phyloP scores from a whole-genome alignment of 2,113 vertebrate genomes.

The Xenopus borealis region DNA sequence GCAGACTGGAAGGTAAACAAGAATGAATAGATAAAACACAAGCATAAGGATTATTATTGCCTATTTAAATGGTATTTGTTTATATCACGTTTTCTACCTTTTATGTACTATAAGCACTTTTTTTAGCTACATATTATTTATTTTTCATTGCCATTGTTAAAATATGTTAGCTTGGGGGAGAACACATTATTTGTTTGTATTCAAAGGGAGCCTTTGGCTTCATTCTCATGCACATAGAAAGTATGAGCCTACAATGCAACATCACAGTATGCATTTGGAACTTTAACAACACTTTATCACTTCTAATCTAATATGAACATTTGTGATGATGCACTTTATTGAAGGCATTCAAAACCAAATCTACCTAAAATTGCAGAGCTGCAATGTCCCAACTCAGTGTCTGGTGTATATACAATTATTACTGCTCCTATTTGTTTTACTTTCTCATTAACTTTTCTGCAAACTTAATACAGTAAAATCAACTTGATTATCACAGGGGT shows the following conservation, averaged over 20 bases:
- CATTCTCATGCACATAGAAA: not conserved
- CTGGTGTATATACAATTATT: not conserved
- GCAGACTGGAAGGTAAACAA: too few species aligned
- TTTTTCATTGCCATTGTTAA: too few species aligned
- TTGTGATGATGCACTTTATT: not conserved
- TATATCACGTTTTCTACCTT: too few species aligned
- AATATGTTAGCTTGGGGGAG: too few species aligned
- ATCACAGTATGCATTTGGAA: not conserved
- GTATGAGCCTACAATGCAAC: not conserved
- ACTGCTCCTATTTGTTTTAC: not conserved
- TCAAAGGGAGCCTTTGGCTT: slow-evolving; percentile 3
- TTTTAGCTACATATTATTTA: too few species aligned
- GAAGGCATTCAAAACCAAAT: not conserved
- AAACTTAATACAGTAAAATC: not conserved
- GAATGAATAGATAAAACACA: too few species aligned
- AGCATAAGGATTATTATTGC: too few species aligned
- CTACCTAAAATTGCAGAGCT: slow-evolving; percentile 1
- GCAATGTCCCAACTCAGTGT: slow-evolving; percentile 1
- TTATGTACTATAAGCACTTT: too few species aligned
- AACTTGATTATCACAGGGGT: not conserved
- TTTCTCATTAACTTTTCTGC: not conserved
- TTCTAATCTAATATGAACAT: slow-evolving; percentile 16
- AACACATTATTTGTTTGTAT: too few species aligned
- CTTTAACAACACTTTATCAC: slow-evolving; percentile 16
- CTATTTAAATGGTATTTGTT: too few species aligned